Evolutionary conservation across 2,888 invertebrate species (phyloP), one percentile per base, ranked within the genome.

Genomic region (Hemaris fuciformis): DNA sequence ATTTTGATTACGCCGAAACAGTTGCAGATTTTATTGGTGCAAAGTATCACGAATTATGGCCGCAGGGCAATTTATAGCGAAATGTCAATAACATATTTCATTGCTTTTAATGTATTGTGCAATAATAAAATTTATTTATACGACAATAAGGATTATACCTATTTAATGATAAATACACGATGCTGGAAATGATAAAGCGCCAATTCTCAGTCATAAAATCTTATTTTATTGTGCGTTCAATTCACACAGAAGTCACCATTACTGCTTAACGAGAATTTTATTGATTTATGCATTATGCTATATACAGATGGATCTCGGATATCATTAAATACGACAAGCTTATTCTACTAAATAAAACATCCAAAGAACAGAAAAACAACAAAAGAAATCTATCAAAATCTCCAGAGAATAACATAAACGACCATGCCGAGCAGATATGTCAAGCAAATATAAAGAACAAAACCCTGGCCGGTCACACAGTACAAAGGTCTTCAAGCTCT

Each of bases 1-100:
- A 27, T 25, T n/a, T 25, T 27, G n/a, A 48, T 15, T 27, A 1
- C n/a, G 48, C n/a, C 25, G 13, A 7, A 25, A 25, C 48, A n/a
- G n/a, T 20, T 7, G 13, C 48, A 48, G 15, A 48, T 27, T 53
- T 53, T 53, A 53, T 53, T 53, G 7, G 53, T 18, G 27, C 25
- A 53, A 53, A 53, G 31, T 53, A 53, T 53, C 10, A n/a, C 15
- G 48, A 18, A 53, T 53, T 15, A 27, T 31, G 48, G 15, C 48
- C 53, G 18, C 18, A 31, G 10, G 10, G 18, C 18, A 53, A 53
- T 48, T 48, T 48, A 48, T 27, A 31, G 27, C 10, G 10, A 53
- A 53, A 53, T 3, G 53, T 20, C 53, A 53, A 31, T 53, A 31
- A 53, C 48, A 53, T 31, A 20, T 53, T 31, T 53, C 31, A 53